A percentile compares a stretch with the other conserved stretches of the same genome.
Evolutionary conservation across 2,113 vertebrate species (phyloP).

Genomic region (Lophura nycthemera): DNA sequence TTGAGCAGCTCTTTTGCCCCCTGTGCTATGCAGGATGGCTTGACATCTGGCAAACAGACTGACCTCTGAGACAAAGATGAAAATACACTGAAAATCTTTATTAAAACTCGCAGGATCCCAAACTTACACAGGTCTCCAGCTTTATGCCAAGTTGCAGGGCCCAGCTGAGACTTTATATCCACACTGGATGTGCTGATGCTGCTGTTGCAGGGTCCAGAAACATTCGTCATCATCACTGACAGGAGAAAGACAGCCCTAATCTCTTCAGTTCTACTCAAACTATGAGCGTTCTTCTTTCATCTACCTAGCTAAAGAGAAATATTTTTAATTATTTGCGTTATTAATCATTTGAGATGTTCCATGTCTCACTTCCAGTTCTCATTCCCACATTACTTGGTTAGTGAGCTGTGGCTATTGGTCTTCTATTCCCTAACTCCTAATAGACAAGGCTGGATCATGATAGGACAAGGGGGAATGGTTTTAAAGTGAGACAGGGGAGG

Average conservation of each 20-base stretch:
- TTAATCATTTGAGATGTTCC: rapidly evolving
- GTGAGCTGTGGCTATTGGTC: not conserved
- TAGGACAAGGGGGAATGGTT: too few relatives aligned
- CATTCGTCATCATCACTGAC: not conserved
- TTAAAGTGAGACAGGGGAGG: too few relatives aligned
- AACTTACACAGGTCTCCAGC: not conserved
- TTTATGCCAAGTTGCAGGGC: not conserved
- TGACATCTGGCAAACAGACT: conserved; percentile 42
- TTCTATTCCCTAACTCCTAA: not conserved
- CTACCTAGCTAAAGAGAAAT: not conserved
- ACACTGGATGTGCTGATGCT: not conserved
- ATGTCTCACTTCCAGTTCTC: not conserved
- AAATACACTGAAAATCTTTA: not conserved
- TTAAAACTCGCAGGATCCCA: not conserved
- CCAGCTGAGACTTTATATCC: not conserved
- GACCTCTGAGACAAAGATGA: not conserved
- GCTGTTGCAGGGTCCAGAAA: rapidly evolving
- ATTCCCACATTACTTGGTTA: not conserved
- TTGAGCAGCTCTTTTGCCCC: not conserved
- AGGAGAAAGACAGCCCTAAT: not conserved
- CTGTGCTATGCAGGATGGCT: not conserved
- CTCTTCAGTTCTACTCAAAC: not conserved
- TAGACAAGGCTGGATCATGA: not conserved
- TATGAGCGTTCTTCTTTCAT: not conserved
- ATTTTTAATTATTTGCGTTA: not conserved